These are phyloP conservation scores for Dermatophagoides farinae DNA, from an alignment of 1,140 invertebrate genomes.

Conservation along the genomic window DNA sequence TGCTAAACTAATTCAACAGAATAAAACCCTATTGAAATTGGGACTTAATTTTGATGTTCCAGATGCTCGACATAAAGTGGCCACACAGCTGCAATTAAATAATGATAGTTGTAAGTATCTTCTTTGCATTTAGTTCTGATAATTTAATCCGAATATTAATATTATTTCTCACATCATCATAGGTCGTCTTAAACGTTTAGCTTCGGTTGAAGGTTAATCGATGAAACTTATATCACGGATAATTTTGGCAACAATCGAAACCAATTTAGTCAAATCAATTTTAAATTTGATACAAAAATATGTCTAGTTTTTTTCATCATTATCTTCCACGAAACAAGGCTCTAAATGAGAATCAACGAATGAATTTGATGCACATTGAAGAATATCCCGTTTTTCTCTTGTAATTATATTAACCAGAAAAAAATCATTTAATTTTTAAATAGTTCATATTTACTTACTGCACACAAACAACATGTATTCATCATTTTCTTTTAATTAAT, in stretches of 20 bases:
- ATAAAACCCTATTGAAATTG: slow-evolving; percentile 67
- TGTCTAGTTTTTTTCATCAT: neutral
- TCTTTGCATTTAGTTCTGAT: neutral
- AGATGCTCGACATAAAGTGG: slow-evolving; percentile 75
- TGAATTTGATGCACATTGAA: no score
- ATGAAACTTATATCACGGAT: neutral
- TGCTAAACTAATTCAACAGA: slow-evolving; percentile 73
- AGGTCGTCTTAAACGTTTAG: slow-evolving; percentile 11
- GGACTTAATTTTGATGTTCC: slow-evolving; percentile 89
- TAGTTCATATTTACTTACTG: no score
- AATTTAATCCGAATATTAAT: neutral
- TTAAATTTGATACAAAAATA: no score
- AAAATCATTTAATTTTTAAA: no score
- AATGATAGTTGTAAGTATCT: slow-evolving; percentile 45
- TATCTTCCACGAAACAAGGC: no score
- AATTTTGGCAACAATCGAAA: neutral
- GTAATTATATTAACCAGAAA: no score
- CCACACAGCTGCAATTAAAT: slow-evolving; percentile 78
- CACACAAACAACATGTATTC: no score
- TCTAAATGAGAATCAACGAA: no score
- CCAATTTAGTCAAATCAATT: neutral
- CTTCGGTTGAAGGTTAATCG: slow-evolving; percentile 6
- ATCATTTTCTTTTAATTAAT: no score
- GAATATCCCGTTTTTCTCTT: no score
- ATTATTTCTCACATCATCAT: neutral